Conservation (phyloP, 2,113 vertebrate genomes). For the Setophaga kirtlandii region DNA sequence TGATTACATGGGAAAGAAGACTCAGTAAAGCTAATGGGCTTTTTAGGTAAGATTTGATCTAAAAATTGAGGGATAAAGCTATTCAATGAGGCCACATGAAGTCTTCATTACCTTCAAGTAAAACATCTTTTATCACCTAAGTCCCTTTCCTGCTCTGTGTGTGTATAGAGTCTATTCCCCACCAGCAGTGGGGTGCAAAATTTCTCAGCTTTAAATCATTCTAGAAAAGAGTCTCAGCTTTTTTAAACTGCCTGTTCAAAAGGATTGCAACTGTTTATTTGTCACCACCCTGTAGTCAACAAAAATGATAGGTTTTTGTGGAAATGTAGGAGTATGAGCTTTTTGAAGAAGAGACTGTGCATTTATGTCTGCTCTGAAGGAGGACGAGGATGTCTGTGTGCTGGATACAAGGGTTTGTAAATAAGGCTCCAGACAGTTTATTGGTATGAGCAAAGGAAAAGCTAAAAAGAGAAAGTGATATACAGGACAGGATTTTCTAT, state of each 20-base stretch:
- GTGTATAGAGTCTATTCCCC: not conserved
- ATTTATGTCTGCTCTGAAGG: not conserved
- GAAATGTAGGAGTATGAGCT: not conserved
- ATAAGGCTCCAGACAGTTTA: not conserved
- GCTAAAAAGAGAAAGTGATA: not conserved
- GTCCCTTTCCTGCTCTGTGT: not conserved
- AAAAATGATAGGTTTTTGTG: not conserved
- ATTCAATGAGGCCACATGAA: not conserved
- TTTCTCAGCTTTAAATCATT: not conserved
- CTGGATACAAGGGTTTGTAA: not conserved
- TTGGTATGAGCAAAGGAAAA: not conserved
- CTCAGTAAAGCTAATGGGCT: not conserved
- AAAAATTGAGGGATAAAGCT: not conserved
- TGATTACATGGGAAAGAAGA: not conserved
- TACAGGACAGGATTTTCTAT: not conserved
- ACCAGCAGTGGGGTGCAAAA: not conserved
- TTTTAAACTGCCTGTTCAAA: not conserved
- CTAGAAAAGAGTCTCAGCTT: not conserved
- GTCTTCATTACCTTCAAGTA: constrained; percentile 2
- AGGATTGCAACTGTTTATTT: not conserved
- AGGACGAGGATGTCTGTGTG: not conserved
- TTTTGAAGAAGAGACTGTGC: not conserved
- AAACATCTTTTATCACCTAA: not conserved
- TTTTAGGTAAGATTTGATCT: constrained; percentile 15
- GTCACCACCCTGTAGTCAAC: not conserved